phyloP scores from a whole-genome alignment of 1,140 invertebrate genomes.

The Caenorhabditis inopinata region DNA sequence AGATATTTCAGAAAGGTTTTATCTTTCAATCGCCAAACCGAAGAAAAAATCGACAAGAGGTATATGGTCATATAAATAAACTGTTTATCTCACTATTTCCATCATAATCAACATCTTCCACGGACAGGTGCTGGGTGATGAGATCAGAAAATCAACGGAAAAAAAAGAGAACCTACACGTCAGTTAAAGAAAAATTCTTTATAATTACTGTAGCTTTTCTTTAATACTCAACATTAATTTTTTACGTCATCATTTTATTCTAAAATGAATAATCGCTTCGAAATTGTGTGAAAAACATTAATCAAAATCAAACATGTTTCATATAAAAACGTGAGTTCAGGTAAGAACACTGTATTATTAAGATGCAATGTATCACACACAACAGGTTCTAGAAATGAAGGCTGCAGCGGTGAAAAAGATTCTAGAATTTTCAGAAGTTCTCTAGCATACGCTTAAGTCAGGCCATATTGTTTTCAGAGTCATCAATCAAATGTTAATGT shows the following conservation, averaged over 20 bases:
- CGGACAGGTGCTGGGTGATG: background rate
- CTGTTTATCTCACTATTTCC: background rate
- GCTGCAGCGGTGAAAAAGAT: background rate
- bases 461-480: background rate
- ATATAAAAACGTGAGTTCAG: background rate
- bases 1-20: background rate
- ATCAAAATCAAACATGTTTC: too few species aligned
- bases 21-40: too few species aligned
- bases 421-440: conserved; percentile 8
- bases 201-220: too few species aligned
- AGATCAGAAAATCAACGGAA: conserved; percentile 14
- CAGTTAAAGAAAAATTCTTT: too few species aligned
- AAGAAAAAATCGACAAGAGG: background rate
- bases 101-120: background rate
- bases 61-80: conserved; percentile 9
- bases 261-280: too few species aligned
- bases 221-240: too few species aligned
- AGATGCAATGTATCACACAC: background rate
- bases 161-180: too few species aligned
- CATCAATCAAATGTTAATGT: conserved; percentile 12
- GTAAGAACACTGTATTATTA: background rate
- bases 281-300: too few species aligned
- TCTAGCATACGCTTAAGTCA: background rate
- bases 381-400: background rate
- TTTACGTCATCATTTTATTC: too few species aligned